Percentiles rank a stretch among this genome's conserved stretches.
phyloP scores from a whole-genome alignment of 2,113 vertebrate genomes.

The Melanocharis versteri region DNA sequence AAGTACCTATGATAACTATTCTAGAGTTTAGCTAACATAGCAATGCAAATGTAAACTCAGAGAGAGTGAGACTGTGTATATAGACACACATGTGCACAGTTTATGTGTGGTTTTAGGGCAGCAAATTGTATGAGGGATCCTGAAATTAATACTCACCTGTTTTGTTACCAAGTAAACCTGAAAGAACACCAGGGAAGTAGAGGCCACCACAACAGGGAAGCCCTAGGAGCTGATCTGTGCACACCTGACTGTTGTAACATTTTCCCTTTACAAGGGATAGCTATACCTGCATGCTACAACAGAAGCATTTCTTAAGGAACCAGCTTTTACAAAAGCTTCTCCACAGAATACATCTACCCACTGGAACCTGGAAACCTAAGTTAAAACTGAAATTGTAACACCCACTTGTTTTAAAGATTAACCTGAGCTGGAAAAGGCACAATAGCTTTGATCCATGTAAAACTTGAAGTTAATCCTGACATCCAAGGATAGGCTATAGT shows the following conservation, averaged over 20 bases:
- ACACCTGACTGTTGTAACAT: not conserved
- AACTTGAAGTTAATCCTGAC: not conserved
- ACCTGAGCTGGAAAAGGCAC: not conserved
- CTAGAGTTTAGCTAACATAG: not conserved
- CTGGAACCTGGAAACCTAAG: not conserved
- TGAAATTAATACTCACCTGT: not conserved
- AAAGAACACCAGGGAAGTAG: not conserved
- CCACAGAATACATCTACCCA: not conserved
- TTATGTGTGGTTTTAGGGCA: not conserved
- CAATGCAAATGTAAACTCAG: not conserved
- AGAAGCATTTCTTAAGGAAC: not conserved
- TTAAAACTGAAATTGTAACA: not conserved
- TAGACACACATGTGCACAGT: rapidly evolving
- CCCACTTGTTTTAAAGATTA: not conserved
- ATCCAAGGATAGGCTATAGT: not conserved
- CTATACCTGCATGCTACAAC: not conserved
- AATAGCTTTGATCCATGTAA: not conserved
- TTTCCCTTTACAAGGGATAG: not conserved
- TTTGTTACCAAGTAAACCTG: not conserved
- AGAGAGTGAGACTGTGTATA: not conserved
- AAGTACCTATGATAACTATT: not conserved
- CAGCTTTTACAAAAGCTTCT: not conserved
- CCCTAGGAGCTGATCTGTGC: not conserved
- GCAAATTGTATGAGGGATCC: not conserved
- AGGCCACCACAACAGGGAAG: not conserved